These are phyloP conservation scores for Hystrix cristata DNA, from an alignment of 2,113 vertebrate genomes.

Conservation along the genomic window DNA sequence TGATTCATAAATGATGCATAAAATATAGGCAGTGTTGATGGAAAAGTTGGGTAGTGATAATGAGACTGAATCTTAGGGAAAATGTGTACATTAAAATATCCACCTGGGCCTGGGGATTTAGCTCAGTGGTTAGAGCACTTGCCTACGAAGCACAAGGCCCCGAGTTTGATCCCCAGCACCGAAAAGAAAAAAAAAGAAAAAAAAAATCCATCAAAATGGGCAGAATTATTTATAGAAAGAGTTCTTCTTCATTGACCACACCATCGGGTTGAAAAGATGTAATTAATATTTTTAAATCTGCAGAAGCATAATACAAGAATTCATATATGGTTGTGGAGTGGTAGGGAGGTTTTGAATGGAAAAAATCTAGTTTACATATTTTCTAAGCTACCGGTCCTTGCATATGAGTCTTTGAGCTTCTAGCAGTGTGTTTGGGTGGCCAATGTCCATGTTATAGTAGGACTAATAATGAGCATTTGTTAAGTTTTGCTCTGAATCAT, in stretches of 20 bases:
- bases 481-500: not conserved
- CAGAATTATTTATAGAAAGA: not conserved
- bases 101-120: too few relatives aligned
- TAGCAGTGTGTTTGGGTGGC: not conserved
- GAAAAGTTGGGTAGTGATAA: not conserved
- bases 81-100: not conserved
- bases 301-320: not conserved
- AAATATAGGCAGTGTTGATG: not conserved
- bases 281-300: conserved; percentile 25
- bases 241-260: not conserved
- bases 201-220: not conserved
- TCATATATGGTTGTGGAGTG: not conserved
- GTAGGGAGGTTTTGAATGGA: not conserved
- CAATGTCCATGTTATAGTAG: not conserved
- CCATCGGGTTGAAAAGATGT: not conserved
- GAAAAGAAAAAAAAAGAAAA: not conserved
- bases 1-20: not conserved
- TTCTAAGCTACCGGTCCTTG: not conserved
- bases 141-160: too few relatives aligned
- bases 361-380: not conserved
- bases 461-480: not conserved
- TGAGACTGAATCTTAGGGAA: not conserved
- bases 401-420: not conserved
- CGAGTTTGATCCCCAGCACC: too few relatives aligned
- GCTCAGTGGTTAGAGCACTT: too few relatives aligned